Evolutionary conservation across 1,140 invertebrate species (phyloP).

Genomic region (Artemia franciscana): DNA sequence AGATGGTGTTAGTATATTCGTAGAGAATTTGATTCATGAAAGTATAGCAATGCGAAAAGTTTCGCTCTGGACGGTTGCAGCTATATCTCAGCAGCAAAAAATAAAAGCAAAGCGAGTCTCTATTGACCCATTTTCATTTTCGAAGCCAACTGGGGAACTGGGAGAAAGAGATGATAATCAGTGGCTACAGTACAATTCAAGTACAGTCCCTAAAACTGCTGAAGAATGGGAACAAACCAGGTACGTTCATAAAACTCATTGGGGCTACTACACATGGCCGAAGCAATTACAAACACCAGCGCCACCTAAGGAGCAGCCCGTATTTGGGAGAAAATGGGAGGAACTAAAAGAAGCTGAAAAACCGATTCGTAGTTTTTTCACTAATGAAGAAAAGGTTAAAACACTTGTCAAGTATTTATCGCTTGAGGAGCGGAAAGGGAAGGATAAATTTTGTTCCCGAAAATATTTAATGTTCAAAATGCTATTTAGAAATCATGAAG

Average conservation of each 20-base stretch:
- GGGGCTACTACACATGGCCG: conserved; percentile 64
- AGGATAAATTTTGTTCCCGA: conserved; percentile 45
- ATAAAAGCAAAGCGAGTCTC: conserved; percentile 33
- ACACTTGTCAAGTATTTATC: conserved; percentile 47
- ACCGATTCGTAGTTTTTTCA: conserved; percentile 43
- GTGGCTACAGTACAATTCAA: conserved; percentile 45
- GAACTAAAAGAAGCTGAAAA: conserved; percentile 31
- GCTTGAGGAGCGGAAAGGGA: conserved; percentile 64
- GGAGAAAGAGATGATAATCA: conserved; percentile 38
- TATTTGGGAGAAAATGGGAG: conserved; percentile 24
- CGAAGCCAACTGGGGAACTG: conserved; percentile 10
- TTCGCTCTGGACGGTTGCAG: conserved; percentile 32
- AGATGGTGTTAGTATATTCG: conserved; percentile 36
- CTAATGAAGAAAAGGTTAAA: conserved; percentile 36
- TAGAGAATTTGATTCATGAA: conserved; percentile 43
- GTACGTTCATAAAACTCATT: conserved; percentile 38
- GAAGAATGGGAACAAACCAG: conserved; percentile 47
- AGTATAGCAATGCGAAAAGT: conserved; percentile 39
- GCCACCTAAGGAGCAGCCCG: conserved; percentile 32
- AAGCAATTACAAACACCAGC: conserved; percentile 36
- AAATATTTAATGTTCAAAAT: conserved; percentile 47
- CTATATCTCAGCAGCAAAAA: conserved; percentile 51
- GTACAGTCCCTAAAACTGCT: conserved; percentile 29
- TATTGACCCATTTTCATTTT: conserved; percentile 24
- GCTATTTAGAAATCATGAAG: conserved; percentile 54